A percentile compares a stretch with the other conserved stretches of the same genome.
These are phyloP conservation scores for Ichneumoninae sp. DNA, from an alignment of 2,888 invertebrate genomes.

Conservation along the genomic window DNA sequence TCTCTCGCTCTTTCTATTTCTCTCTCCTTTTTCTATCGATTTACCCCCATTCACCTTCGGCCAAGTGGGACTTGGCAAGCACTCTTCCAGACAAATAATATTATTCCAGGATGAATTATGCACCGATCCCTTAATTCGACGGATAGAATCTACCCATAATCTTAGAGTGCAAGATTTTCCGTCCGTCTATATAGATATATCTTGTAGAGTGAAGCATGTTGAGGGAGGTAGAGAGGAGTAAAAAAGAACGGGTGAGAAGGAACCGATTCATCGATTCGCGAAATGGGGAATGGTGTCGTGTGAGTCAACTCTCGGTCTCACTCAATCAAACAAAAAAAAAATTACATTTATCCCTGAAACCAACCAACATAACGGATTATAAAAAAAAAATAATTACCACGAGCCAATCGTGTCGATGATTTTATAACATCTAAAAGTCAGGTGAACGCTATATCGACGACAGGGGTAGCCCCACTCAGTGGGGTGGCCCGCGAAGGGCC, in stretches of 20 bases:
- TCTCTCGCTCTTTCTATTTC: background rate
- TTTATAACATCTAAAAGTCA: background rate
- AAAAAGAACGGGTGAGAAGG: constrained; percentile 44
- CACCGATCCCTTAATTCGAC: background rate
- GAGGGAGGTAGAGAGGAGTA: background rate
- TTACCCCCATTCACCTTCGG: constrained; percentile 59
- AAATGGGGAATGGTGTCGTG: constrained; percentile 66
- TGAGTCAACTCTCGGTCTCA: constrained; percentile 53
- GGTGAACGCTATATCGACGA: constrained; percentile 1
- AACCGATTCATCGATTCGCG: constrained; percentile 67
- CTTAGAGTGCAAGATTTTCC: background rate
- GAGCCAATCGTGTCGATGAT: background rate
- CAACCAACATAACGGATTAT: background rate
- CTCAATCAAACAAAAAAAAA: constrained; percentile 20
- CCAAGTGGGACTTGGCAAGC: constrained; percentile 35
- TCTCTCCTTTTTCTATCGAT: constrained; percentile 59
- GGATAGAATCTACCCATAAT: background rate
- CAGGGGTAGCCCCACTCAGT: background rate
- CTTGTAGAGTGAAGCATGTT: background rate
- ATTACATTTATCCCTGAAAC: background rate
- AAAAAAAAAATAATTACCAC: background rate
- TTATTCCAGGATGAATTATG: background rate
- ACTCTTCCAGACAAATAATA: constrained; percentile 18
- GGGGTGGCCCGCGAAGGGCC: constrained; percentile 33
- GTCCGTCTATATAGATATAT: background rate